Conservation (phyloP, 2,113 vertebrate genomes). For the Sander vitreus region DNA sequence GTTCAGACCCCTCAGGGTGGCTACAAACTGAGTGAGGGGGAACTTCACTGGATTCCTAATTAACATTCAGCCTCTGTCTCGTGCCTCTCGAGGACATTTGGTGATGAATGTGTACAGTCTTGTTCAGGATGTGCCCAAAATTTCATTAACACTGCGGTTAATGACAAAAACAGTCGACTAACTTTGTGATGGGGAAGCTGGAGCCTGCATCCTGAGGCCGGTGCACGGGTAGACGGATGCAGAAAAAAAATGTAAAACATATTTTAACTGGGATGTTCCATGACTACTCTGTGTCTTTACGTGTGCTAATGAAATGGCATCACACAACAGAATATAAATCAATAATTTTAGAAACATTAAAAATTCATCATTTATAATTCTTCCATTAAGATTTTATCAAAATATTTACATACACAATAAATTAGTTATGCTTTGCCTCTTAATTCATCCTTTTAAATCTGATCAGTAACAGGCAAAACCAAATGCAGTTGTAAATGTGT, state of each 20-base stretch:
- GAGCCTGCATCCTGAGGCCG: constrained; percentile 48
- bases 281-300: not conserved
- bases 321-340: not conserved
- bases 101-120: constrained; percentile 59
- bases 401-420: constrained; percentile 10
- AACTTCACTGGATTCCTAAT: constrained; percentile 80
- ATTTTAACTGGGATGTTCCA: constrained; percentile 4
- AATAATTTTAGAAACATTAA: constrained; percentile 38
- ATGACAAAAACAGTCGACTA: constrained; percentile 57
- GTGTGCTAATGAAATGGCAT: constrained; percentile 4
- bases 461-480: not conserved
- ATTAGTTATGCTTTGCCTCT: not conserved
- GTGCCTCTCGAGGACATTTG: constrained; percentile 68
- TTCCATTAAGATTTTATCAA: constrained; percentile 17
- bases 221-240: not conserved
- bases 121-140: constrained; percentile 60
- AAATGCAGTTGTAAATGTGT: not conserved
- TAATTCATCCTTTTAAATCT: not conserved
- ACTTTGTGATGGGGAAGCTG: constrained; percentile 46
- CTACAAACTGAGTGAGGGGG: constrained; percentile 73
- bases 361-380: constrained; percentile 33
- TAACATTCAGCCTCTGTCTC: constrained; percentile 81
- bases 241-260: constrained; percentile 4
- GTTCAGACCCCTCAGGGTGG: constrained; percentile 78
- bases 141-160: constrained; percentile 73